Evolutionary conservation across 2,797 vertebrate species (phyloP), one percentile per base, ranked within the genome.

Genomic region (Ceyx erithaca): DNA sequence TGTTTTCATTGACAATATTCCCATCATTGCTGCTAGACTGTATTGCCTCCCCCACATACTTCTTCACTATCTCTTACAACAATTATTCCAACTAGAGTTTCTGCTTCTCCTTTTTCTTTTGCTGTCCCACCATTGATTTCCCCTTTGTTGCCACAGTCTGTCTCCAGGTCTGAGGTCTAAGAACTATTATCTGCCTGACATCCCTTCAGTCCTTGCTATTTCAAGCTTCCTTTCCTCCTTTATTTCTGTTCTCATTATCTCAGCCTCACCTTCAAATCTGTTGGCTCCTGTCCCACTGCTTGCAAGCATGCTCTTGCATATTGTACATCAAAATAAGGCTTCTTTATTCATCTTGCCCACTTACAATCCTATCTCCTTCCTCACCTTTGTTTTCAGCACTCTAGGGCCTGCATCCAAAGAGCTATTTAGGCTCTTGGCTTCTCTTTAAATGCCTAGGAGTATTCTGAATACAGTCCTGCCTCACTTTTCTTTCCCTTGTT

Each of bases 221-320:
- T 94, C 72, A 85, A 57, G 67, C 43, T 83, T 73, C 51, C 40
- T 86, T 89, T 79, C 35, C n/a, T 94, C 15, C 35, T 91, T 77
- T 86, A 82, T 70, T 85, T 87, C 40, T 85, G 33, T 85, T 93
- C 62, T 86, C n/a, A 69, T 93, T 94, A 72, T 85, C 66, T 85
- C 59, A 85, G 25, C 35, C 51, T 96, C 86, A 94, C 84, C 82
- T 94, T 93, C 82, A 94, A 71, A 68, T 84, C n/a, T 73, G 33
- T 16, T 92, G 88, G 91, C 89, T 86, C 48, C 40, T 49, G 12
- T 94, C 73, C 80, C 70, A 70, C 57, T 49, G 82, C 48, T 49
- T 89, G 48, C 41, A 67, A 95, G 77, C 82, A 76, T 57, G 69
- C 25, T 93, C 71, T 86, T 94, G 92, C 88, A 94, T 96, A 94